Base-by-base conservation (phyloP, 2,113 vertebrate species). In the Dendropsophus ebraccatus region DNA sequence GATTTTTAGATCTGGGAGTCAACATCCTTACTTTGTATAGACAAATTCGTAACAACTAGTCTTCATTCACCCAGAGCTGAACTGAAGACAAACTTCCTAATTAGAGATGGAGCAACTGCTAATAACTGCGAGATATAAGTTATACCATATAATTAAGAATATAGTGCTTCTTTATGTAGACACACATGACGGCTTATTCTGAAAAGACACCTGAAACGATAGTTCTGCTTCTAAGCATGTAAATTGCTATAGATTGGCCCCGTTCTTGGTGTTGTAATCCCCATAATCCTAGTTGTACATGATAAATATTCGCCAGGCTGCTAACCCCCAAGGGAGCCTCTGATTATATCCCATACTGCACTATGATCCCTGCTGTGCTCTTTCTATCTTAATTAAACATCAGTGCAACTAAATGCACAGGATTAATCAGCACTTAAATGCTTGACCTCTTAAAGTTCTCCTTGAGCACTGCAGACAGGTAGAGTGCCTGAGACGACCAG, bases 361-460 rank as follows among this genome's bases (percentile, higher is more conserved):
- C 16, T 67, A 49, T 73, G 76, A 72, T 86, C 84, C 76, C 84
- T 37, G 50, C 76, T 86, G 84, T 45, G 77, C 77, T 73, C 73
- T 77, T 54, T 81, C 50, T 86, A 86, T 72, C 76, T 56, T 86
- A 81, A 86, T 86, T 86, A 86, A 86, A 86, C 76, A 86, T 85
- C 72, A 77, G 28, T 85, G 83, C 56, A 67, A 77, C n/a, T 76
- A 77, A 85, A 76, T 67, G 56, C 47, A 47, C 73, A 47, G 73
- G 41, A 85, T 65, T 85, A 77, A 85, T 85, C 83, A 78, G 83
- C 56, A 85, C 75, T 77, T 77, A 85, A 77, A 85, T 77, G 56
- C 30, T 41, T 67, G 83, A 65, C 83, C 73, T 85, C 73, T 45
- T 65, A 37, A 50, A 30, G 58, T 77, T 77, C 73, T 75, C 83